phyloP scores from a whole-genome alignment of 2,113 vertebrate species.

The Sylvia atricapilla region DNA sequence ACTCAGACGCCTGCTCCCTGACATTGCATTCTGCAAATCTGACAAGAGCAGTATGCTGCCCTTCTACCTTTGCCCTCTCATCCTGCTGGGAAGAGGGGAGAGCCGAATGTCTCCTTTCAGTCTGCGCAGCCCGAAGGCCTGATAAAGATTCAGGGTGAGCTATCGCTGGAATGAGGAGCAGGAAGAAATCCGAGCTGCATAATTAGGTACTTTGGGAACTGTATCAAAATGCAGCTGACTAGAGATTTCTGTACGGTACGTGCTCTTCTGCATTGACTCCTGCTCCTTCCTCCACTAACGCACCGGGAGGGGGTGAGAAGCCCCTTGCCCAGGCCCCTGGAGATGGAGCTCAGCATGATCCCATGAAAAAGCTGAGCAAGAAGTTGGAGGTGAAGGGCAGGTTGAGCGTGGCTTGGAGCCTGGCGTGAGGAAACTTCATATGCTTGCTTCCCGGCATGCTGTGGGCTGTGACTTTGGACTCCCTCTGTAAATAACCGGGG shows the following conservation, averaged over 20 bases:
- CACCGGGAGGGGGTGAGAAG: neutral
- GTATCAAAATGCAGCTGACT: constrained; percentile 62
- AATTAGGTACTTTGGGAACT: constrained; percentile 64
- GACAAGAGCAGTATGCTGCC: neutral
- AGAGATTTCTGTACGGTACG: neutral
- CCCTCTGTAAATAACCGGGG: neutral
- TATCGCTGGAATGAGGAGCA: constrained; percentile 35
- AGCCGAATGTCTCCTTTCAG: constrained; percentile 7
- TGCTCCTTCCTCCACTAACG: neutral
- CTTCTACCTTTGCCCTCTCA: constrained; percentile 27
- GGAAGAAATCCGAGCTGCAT: constrained; percentile 48
- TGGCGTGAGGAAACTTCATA: neutral
- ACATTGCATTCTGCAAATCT: neutral
- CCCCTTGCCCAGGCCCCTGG: neutral
- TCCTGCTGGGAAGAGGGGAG: neutral
- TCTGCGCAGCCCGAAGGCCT: constrained; percentile 3
- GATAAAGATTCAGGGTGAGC: constrained; percentile 62
- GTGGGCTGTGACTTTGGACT: neutral
- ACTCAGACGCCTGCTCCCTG: neutral
- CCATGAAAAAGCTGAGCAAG: neutral
- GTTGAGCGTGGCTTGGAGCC: neutral
- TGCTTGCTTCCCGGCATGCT: neutral
- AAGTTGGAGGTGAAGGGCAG: neutral
- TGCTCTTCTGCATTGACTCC: constrained; percentile 19
- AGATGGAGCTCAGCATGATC: neutral